Evolutionary conservation across 2,113 vertebrate genomes (phyloP), one percentile per base, ranked within the genome.

Genomic region (Pteruthius melanotis): DNA sequence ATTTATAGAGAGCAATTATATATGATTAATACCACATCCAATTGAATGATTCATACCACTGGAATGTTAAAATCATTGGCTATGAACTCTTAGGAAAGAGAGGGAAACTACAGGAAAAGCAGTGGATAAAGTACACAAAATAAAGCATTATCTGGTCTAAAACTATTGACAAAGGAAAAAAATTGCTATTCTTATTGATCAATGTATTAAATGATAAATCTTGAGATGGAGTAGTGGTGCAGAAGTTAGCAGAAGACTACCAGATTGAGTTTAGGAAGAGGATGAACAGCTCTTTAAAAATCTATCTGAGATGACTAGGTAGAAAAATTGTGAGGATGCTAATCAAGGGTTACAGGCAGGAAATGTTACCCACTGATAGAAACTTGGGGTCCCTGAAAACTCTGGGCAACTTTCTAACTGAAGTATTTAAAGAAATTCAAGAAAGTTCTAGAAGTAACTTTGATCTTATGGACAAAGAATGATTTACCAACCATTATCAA

Each of bases 1-100:
- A 91, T 82, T 91, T 92, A 93, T 72, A 80, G 18, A 39, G 50
- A 91, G 72, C 30, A 90, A 96, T 95, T 91, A 85, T 94, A 74
- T 83, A 65, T 61, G 37, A 88, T 91, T 95, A 91, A 28, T 76
- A 88, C 31, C 49, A 61, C 24, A 65, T 79, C 50, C 83, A 87
- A 4, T 76, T 30, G 45, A 87, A 70, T 90, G 54, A 83, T 44
- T 95, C 87, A 64, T 63, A 52, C 20, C 30, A 53, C 30, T 86
- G 71, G 75, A 93, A 95, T 91, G 66, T 59, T 94, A 70, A 95
- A 91, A 91, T 94, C 79, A 33, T 54, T 74, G 33, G 13, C 50
- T 89, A 11, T 35, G 52, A 24, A 11, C 30, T 93, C 35, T 57
- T 65, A 94, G 54, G 78, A 93, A 95, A 77, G 52, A 74, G 30